Percentiles rank a stretch among this genome's conserved stretches.
Evolutionary conservation across 2,113 vertebrate genomes (phyloP).

Genomic region (Numida meleagris): DNA sequence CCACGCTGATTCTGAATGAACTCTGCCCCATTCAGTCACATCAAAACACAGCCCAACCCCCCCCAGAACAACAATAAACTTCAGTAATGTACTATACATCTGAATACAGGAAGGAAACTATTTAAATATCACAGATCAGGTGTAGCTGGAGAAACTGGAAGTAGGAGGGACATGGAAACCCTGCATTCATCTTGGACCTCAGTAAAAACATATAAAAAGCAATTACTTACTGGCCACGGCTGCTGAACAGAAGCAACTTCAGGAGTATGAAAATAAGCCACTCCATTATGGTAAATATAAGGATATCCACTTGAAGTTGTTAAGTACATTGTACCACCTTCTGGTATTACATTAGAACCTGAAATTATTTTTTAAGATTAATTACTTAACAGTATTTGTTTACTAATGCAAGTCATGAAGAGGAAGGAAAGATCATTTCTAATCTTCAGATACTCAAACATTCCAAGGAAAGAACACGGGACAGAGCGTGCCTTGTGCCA

Average conservation of each 20-base stretch:
- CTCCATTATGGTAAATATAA: conserved; percentile 87
- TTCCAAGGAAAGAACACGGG: background rate
- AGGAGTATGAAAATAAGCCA: conserved; percentile 87
- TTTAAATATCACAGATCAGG: background rate
- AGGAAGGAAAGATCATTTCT: background rate
- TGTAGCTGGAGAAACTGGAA: background rate
- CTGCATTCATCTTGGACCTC: background rate
- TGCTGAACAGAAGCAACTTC: conserved; percentile 72
- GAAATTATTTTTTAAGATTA: conserved; percentile 29
- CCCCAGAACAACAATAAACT: background rate
- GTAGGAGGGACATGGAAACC: background rate
- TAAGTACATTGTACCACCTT: conserved; percentile 79
- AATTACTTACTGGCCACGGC: conserved; percentile 84
- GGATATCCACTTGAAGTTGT: conserved; percentile 87
- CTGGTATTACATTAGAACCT: conserved; percentile 74
- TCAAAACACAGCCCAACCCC: background rate
- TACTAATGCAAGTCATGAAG: background rate
- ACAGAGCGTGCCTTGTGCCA: background rate
- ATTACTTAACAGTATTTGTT: background rate
- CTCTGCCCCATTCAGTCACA: background rate
- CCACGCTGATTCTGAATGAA: background rate
- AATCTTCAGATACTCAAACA: background rate
- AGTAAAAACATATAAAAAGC: background rate
- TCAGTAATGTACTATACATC: background rate
- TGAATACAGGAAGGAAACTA: background rate